phyloP scores from a whole-genome alignment of 1,140 invertebrate species.

The Ips nitidus region DNA sequence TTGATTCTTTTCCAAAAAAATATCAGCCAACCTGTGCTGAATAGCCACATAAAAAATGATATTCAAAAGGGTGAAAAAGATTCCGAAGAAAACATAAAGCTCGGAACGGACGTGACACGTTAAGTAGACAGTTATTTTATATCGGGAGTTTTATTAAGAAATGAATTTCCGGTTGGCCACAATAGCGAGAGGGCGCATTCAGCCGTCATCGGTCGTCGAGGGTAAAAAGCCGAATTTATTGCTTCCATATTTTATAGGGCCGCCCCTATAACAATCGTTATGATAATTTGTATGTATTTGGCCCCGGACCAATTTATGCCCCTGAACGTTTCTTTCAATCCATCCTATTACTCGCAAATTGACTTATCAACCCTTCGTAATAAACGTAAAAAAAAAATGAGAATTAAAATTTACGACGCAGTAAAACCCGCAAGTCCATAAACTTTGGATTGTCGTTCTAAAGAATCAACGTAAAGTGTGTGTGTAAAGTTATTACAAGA shows the following conservation, averaged over 20 bases:
- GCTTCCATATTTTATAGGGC: slow-evolving; percentile 32
- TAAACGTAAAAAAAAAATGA: too few species aligned
- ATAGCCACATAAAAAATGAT: not conserved
- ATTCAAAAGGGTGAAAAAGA: slow-evolving; percentile 23
- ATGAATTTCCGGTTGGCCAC: slow-evolving; percentile 37
- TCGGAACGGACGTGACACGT: slow-evolving; percentile 33
- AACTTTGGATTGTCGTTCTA: too few species aligned
- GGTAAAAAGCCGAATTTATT: slow-evolving; percentile 36
- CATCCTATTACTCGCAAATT: too few species aligned
- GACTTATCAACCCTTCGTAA: too few species aligned
- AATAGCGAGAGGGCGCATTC: slow-evolving; percentile 36
- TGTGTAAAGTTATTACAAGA: too few species aligned
- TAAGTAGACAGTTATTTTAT: slow-evolving; percentile 37
- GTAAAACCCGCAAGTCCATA: too few species aligned
- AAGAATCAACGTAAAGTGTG: too few species aligned
- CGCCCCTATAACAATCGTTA: slow-evolving; percentile 31
- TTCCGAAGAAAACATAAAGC: slow-evolving; percentile 18
- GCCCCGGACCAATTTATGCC: slow-evolving; percentile 20
- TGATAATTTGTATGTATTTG: slow-evolving; percentile 31
- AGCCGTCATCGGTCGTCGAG: slow-evolving; percentile 29
- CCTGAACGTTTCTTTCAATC: too few species aligned
- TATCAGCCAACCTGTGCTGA: too few species aligned
- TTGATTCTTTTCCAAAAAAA: too few species aligned
- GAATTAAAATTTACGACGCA: too few species aligned
- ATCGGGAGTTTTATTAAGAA: slow-evolving; percentile 37